Conservation (phyloP, 2,113 vertebrate species). For the Potamarius usumacintae region DNA sequence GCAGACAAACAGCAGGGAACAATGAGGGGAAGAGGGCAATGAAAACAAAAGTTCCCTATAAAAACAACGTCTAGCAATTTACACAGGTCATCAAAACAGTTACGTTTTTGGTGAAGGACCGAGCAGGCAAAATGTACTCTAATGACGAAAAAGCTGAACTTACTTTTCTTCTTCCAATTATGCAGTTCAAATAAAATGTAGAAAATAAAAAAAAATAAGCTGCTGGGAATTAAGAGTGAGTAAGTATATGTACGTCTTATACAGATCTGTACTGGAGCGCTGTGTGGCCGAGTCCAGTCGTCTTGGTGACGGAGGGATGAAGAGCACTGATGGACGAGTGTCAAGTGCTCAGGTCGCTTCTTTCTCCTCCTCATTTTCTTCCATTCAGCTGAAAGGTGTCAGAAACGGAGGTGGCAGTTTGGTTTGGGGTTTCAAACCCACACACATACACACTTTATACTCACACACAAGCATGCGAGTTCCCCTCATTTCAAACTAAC, state of each 20-base stretch:
- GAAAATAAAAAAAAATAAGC: constrained; percentile 74
- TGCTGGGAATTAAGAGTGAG: constrained; percentile 85
- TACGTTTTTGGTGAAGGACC: constrained; percentile 48
- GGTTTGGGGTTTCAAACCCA: constrained; percentile 82
- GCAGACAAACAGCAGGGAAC: constrained; percentile 64
- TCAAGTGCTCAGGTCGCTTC: constrained; percentile 69
- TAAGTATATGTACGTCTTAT: constrained; percentile 51
- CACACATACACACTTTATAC: constrained; percentile 67
- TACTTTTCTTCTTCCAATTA: constrained; percentile 73
- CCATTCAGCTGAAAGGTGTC: constrained; percentile 98
- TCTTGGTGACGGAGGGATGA: constrained; percentile 61
- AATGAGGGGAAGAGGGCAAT: not conserved
- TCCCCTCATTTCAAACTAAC: not conserved
- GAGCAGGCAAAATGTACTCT: constrained; percentile 43
- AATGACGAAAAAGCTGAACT: constrained; percentile 67
- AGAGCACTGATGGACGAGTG: constrained; percentile 70
- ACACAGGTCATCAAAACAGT: constrained; percentile 82
- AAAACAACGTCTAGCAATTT: constrained; percentile 89
- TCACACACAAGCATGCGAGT: constrained; percentile 61
- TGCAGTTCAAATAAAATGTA: constrained; percentile 95
- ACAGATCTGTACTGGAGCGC: constrained; percentile 89
- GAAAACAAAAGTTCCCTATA: constrained; percentile 79
- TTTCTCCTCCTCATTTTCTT: constrained; percentile 79
- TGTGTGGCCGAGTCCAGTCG: constrained; percentile 81
- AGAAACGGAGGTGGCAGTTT: constrained; percentile 99